Percentiles rank a stretch among this genome's conserved stretches.
These are phyloP conservation scores for Columba janthina DNA, from an alignment of 2,113 vertebrate species.

Conservation along the genomic window DNA sequence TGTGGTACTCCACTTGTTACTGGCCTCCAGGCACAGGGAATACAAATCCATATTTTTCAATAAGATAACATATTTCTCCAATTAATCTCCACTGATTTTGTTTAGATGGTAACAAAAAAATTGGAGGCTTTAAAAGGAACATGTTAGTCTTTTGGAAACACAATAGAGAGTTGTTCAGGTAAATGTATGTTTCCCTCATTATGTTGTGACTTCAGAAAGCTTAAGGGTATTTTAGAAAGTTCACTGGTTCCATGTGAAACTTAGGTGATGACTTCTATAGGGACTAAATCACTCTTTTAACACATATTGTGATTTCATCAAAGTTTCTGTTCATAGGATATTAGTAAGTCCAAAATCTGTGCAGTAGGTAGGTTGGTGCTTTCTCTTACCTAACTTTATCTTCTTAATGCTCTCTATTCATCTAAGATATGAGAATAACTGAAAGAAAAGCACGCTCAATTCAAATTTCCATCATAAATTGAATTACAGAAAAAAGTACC, in stretches of 20 bases:
- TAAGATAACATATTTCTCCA: background rate
- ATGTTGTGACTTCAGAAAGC: background rate
- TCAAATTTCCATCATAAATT: background rate
- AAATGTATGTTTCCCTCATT: background rate
- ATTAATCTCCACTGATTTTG: background rate
- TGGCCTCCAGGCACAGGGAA: background rate
- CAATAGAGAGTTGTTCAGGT: background rate
- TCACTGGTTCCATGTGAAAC: background rate
- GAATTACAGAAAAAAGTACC: background rate
- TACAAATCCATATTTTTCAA: background rate
- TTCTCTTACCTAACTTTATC: background rate
- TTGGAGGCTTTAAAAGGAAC: background rate
- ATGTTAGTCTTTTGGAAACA: background rate
- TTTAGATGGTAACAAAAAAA: background rate
- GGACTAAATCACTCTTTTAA: background rate
- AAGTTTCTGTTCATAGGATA: background rate
- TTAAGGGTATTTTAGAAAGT: background rate
- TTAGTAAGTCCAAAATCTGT: background rate
- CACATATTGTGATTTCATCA: background rate
- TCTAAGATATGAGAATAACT: background rate
- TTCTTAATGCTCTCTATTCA: background rate
- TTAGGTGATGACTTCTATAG: background rate
- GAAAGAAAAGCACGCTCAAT: background rate
- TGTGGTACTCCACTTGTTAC: background rate
- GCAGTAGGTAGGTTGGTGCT: background rate